These are phyloP conservation scores for Heliothis subflexa DNA, from an alignment of 1,140 invertebrate species.

Conservation along the genomic window DNA sequence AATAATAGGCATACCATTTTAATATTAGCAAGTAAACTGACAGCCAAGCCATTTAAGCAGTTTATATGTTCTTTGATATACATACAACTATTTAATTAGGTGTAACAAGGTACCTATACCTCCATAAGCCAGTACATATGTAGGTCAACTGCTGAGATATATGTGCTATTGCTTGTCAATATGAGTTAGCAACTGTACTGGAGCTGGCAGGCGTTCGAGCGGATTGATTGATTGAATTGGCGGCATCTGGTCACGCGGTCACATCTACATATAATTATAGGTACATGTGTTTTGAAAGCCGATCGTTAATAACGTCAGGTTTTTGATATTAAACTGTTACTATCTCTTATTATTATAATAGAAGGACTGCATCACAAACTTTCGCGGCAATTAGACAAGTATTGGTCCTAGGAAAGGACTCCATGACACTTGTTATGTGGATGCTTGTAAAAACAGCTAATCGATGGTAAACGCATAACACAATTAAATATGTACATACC, in stretches of 20 bases:
- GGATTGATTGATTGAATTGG: constrained; percentile 23
- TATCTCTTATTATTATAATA: no score
- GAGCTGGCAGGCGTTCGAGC: background rate
- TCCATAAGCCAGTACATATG: background rate
- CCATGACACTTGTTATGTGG: no score
- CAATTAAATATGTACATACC: no score
- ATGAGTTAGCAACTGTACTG: background rate
- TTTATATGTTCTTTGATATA: background rate
- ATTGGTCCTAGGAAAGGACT: no score
- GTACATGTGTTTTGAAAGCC: background rate
- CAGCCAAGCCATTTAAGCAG: no score
- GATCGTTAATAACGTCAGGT: background rate
- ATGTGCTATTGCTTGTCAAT: background rate
- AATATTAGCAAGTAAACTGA: no score
- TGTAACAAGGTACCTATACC: background rate
- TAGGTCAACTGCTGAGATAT: background rate
- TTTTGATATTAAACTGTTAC: background rate
- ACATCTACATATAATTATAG: background rate
- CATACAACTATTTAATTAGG: background rate
- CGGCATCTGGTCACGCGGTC: constrained; percentile 11
- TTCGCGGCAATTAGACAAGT: no score
- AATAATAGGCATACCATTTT: no score
- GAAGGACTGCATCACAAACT: no score
- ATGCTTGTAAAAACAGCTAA: no score
- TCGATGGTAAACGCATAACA: no score